Evolutionary conservation across 2,888 invertebrate genomes (phyloP), one percentile per base, ranked within the genome.

Genomic region (Taphrorychus bicolor): DNA sequence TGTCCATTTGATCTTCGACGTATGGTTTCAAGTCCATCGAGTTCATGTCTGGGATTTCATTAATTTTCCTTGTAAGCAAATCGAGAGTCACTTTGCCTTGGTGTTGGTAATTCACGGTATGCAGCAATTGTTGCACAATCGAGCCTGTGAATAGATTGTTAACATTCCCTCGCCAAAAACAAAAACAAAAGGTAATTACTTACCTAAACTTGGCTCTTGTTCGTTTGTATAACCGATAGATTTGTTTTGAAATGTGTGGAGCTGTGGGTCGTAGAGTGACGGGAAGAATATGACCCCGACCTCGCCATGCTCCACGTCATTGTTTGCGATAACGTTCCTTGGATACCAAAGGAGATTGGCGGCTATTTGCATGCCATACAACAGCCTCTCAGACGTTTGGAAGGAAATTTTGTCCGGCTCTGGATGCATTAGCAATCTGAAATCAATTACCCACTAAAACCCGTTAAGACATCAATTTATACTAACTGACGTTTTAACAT

Each of bases 281-380:
- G 87, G 85, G 45, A 84, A 83, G 76, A 88, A 85, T 48, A 87
- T 79, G 0, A 86, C 85, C 16, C 84, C 84, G 14, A 84, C 83
- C 2, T 85, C 84, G 7, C 83, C 79, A 74, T 86, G 85, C 69
- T 86, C 85, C 4, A 84, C 83, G 2, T 85, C 85, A 74, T 87
- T 82, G 75, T 86, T 86, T 0, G 86, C 85, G 52, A 88, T 84
- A 16, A 87, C 84, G 78, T 91, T 91, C 64, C 92, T 86, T 0
- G 88, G 88, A 80, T 91, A 93, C 18, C 89, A 83, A 40, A 91
- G 81, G 19, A 93, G 82, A 82, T 93, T 92, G 41, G 89, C 88
- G 3, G 90, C 87, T 57, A 92, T 89, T 84, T 92, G 86, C 45
- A 84, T 77, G 49, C 84, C 83, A 64, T 82, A 82, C 32, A 83